These are phyloP conservation scores for Ancistrus triradiatus DNA, from an alignment of 2,113 vertebrate species.

Conservation along the genomic window DNA sequence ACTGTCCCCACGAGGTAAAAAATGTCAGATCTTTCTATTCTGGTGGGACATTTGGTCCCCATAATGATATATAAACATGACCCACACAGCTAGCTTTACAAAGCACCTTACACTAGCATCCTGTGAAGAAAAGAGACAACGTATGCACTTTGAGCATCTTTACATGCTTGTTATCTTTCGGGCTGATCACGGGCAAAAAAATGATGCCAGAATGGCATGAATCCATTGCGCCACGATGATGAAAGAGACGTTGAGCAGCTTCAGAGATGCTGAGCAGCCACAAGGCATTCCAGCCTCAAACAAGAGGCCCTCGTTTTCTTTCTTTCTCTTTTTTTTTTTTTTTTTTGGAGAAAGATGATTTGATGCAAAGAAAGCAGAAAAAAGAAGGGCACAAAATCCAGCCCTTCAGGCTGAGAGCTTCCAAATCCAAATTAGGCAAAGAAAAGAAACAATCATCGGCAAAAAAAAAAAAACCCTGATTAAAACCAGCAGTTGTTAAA, in stretches of 20 bases:
- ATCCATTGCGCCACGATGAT: conserved; percentile 76
- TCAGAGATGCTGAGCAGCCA: conserved; percentile 70
- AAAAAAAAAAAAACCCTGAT: conserved; percentile 20
- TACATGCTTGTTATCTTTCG: conserved; percentile 4
- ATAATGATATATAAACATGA: conserved; percentile 7
- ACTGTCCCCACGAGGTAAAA: too few relatives aligned
- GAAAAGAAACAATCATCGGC: conserved; percentile 55
- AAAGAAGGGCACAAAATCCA: conserved; percentile 69
- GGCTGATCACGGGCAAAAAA: neutral
- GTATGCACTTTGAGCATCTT: conserved; percentile 2
- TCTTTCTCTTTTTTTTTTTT: conserved; percentile 47
- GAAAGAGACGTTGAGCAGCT: conserved; percentile 73
- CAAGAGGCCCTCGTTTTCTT: too few relatives aligned
- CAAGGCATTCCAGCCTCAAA: conserved; percentile 73
- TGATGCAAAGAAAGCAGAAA: conserved; percentile 64
- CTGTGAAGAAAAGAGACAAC: neutral
- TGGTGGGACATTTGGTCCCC: too few relatives aligned
- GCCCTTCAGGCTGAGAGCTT: conserved; percentile 67
- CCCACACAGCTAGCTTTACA: neutral
- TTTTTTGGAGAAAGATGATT: conserved; percentile 67
- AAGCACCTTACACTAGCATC: neutral
- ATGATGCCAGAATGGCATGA: conserved; percentile 70
- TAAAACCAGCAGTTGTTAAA: conserved; percentile 20
- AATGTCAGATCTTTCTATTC: too few relatives aligned
- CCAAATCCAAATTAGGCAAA: conserved; percentile 73